Conservation (phyloP, 2,888 invertebrate genomes). For the Eupithecia pulchellata region DNA sequence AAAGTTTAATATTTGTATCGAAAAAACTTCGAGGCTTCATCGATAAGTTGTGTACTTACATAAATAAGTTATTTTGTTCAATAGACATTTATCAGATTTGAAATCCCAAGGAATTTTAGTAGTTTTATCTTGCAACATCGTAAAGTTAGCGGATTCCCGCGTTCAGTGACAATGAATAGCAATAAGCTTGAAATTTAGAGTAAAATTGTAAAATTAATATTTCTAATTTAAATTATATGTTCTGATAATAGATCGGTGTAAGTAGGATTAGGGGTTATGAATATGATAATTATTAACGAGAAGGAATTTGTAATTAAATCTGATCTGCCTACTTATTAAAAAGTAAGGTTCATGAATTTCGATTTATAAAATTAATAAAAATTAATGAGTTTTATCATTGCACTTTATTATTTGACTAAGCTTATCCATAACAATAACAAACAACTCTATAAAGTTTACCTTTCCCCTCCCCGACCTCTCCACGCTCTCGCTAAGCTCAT, state of each 20-base stretch:
- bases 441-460: slow-evolving; percentile 55
- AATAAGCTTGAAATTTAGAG: slow-evolving; percentile 69
- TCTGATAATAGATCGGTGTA: slow-evolving; percentile 74
- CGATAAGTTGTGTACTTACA: slow-evolving; percentile 35
- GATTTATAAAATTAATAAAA: slow-evolving; percentile 85
- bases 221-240: slow-evolving; percentile 77
- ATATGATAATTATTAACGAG: slow-evolving; percentile 69
- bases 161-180: slow-evolving; percentile 66
- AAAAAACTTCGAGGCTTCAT: slow-evolving; percentile 6
- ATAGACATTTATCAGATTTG: slow-evolving; percentile 27
- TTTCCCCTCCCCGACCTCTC: slow-evolving; percentile 57
- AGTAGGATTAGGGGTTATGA: slow-evolving; percentile 76
- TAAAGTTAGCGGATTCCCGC: slow-evolving; percentile 52
- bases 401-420: slow-evolving; percentile 51
- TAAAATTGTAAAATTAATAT: slow-evolving; percentile 67
- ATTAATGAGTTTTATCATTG: slow-evolving; percentile 79
- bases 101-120: slow-evolving; percentile 37
- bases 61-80: slow-evolving; percentile 30
- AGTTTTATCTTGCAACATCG: slow-evolving; percentile 53
- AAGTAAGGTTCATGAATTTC: slow-evolving; percentile 82
- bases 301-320: slow-evolving; percentile 83
- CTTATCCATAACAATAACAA: slow-evolving; percentile 56
- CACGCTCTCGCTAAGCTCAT: slow-evolving; percentile 67
- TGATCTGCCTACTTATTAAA: slow-evolving; percentile 48
- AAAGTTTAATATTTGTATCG: background rate